Evolutionary conservation across 2,113 vertebrate species (phyloP).

Genomic region (Brevimyrus niger): DNA sequence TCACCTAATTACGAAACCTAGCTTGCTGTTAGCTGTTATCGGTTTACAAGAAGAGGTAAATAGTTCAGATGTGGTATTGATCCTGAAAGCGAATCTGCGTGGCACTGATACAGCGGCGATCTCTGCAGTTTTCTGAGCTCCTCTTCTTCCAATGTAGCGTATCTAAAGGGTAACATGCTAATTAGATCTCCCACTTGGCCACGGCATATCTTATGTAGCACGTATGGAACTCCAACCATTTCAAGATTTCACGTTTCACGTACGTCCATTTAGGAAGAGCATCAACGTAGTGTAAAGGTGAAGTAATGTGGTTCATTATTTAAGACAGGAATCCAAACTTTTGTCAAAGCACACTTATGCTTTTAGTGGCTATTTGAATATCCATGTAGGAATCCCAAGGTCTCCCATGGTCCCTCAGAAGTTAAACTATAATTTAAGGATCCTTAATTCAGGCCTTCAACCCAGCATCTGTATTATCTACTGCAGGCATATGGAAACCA

Average conservation of each 20-base stretch:
- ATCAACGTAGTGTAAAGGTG: not conserved
- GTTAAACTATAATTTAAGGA: not conserved
- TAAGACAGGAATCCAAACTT: not conserved
- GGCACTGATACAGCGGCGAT: not conserved
- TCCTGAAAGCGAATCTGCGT: not conserved
- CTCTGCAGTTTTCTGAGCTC: not conserved
- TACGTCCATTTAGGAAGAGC: not conserved
- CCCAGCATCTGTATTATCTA: not conserved
- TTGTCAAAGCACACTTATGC: not conserved
- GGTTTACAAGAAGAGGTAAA: not conserved
- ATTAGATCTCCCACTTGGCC: conserved; percentile 40
- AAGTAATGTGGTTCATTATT: not conserved
- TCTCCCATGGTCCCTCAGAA: not conserved
- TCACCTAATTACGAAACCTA: not conserved
- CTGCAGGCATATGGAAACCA: not conserved
- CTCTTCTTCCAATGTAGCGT: not conserved
- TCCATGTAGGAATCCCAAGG: not conserved
- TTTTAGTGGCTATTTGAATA: not conserved
- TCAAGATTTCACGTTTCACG: conserved; percentile 46
- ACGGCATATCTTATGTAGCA: conserved; percentile 29
- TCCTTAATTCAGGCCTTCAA: not conserved
- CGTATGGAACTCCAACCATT: conserved; percentile 21
- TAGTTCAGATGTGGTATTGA: not conserved
- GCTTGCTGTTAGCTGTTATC: not conserved
- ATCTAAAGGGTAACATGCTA: not conserved